These are phyloP conservation scores for Scylla paramamosain DNA, from an alignment of 1,140 invertebrate species.

Conservation along the genomic window DNA sequence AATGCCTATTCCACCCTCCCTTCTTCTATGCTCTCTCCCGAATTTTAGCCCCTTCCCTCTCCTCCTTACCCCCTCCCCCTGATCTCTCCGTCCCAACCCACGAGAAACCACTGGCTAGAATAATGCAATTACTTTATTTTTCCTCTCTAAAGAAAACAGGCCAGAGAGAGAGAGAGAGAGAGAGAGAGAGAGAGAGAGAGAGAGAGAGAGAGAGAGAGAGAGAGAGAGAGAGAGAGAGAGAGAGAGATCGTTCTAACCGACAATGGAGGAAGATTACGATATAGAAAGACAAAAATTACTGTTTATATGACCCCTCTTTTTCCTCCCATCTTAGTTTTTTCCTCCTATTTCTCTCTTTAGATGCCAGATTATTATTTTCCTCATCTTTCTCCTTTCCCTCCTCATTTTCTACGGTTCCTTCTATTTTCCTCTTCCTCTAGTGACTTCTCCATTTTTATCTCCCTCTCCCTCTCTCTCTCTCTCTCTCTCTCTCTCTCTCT, in stretches of 20 bases:
- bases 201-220: no score
- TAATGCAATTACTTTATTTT: conserved; percentile 15
- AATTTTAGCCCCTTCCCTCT: neutral
- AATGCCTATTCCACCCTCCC: neutral
- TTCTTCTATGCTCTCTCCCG: neutral
- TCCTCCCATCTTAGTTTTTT: neutral
- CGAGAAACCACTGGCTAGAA: neutral
- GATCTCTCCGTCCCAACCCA: neutral
- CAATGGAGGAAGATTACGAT: no score
- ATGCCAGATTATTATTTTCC: neutral
- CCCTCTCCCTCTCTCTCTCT: neutral
- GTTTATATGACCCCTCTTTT: neutral
- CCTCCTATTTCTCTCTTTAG: neutral
- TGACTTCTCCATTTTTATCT: neutral
- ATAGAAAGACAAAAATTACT: no score
- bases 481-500: no score
- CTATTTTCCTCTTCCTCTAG: neutral
- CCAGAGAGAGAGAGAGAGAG: conserved; percentile 1
- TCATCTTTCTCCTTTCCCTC: neutral
- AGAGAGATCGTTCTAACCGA: no score
- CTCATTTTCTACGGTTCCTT: neutral
- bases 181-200: neutral
- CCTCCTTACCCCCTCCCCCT: neutral
- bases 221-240: no score
- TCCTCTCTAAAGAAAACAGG: conserved; percentile 19